Conservation (phyloP, 1,140 invertebrate genomes). For the Drosophila grimshawi region DNA sequence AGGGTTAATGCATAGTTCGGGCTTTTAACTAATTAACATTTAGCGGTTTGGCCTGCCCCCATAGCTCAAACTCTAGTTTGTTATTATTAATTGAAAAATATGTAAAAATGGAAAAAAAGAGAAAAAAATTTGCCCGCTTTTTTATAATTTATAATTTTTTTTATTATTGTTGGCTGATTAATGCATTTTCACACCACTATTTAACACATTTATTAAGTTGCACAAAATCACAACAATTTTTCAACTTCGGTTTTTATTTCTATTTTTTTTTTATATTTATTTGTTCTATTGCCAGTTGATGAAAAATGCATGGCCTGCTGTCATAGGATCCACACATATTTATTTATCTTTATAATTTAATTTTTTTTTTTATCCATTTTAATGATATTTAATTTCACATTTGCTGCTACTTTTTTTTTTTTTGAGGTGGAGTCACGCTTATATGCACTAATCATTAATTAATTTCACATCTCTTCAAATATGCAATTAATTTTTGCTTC, state of each 20-base stretch:
- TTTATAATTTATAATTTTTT: slow-evolving; percentile 74
- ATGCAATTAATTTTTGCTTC: slow-evolving; percentile 73
- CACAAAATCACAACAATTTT: slow-evolving; percentile 75
- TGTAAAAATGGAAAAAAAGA: slow-evolving; percentile 69
- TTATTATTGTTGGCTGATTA: slow-evolving; percentile 68
- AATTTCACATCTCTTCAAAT: slow-evolving; percentile 74
- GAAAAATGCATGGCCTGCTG: slow-evolving; percentile 69
- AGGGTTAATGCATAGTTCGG: slow-evolving; percentile 70
- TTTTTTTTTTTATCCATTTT: slow-evolving; percentile 67
- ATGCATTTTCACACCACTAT: slow-evolving; percentile 77
- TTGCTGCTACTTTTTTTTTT: slow-evolving; percentile 47
- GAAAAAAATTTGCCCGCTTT: slow-evolving; percentile 42
- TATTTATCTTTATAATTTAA: slow-evolving; percentile 34
- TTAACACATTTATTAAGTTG: slow-evolving; percentile 68
- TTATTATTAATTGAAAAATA: slow-evolving; percentile 81
- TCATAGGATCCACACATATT: slow-evolving; percentile 59
- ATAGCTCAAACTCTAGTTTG: slow-evolving; percentile 36
- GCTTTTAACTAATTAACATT: slow-evolving; percentile 84
- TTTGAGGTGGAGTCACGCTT: slow-evolving; percentile 36
- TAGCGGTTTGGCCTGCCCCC: slow-evolving; percentile 65
- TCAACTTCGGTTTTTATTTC: slow-evolving; percentile 37
- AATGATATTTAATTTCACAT: slow-evolving; percentile 79
- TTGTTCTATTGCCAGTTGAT: slow-evolving; percentile 59
- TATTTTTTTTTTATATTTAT: slow-evolving; percentile 29
- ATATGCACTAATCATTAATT: slow-evolving; percentile 81